phyloP scores from a whole-genome alignment of 2,888 invertebrate species.

The Dyspetes luteomarginatus region DNA sequence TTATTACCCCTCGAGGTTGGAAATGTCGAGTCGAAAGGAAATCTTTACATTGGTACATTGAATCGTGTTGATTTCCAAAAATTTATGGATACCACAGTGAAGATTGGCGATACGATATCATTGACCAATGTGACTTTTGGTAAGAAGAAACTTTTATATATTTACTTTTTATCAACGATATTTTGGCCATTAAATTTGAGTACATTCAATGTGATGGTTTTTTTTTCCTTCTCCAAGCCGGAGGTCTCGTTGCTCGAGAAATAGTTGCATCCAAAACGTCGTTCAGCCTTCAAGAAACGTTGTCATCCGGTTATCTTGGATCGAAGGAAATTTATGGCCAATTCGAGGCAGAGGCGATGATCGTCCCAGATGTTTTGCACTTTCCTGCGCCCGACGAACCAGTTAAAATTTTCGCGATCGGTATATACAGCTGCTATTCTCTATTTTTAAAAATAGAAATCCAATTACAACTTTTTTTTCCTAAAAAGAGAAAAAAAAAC shows the following conservation, averaged over 20 bases:
- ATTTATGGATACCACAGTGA: conserved; percentile 80
- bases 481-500: too few relatives aligned
- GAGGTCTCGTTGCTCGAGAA: conserved; percentile 62
- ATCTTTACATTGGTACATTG: conserved; percentile 80
- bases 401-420: conserved; percentile 78
- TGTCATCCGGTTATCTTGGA: conserved; percentile 50
- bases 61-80: conserved; percentile 80
- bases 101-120: conserved; percentile 79
- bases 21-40: conserved; percentile 78
- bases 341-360: conserved; percentile 71
- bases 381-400: conserved; percentile 65
- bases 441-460: neutral
- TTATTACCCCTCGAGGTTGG: conserved; percentile 65
- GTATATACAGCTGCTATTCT: conserved; percentile 68
- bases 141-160: conserved; percentile 73
- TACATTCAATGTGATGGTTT: too few relatives aligned
- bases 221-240: conserved; percentile 41
- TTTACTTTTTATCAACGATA: too few relatives aligned
- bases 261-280: conserved; percentile 81
- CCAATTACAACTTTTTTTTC: too few relatives aligned
- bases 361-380: conserved; percentile 69
- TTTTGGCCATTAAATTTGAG: too few relatives aligned
- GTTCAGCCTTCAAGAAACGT: conserved; percentile 49
- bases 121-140: conserved; percentile 83
- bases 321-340: conserved; percentile 52